Conservation (phyloP, 2,888 invertebrate species). For the Molanna angustata region DNA sequence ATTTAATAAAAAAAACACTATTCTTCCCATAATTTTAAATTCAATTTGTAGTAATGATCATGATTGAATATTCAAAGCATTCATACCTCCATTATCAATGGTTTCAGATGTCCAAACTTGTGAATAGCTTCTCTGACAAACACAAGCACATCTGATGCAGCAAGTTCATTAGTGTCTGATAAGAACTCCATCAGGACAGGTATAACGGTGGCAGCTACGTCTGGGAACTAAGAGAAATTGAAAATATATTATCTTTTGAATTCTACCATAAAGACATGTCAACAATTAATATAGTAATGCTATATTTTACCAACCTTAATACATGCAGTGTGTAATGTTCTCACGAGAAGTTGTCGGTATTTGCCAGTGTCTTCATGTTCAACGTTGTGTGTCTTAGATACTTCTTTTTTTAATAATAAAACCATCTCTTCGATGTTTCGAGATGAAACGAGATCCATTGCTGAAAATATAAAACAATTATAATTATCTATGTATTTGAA, state of each 20-base stretch:
- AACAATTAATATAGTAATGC: too few relatives aligned
- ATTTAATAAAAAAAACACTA: too few relatives aligned
- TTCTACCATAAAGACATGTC: too few relatives aligned
- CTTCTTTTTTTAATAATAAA: slow-evolving; percentile 87
- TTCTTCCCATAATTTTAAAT: too few relatives aligned
- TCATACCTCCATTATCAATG: slow-evolving; percentile 76
- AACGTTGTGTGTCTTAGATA: slow-evolving; percentile 82
- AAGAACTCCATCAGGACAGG: slow-evolving; percentile 94
- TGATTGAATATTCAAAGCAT: too few relatives aligned
- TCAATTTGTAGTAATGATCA: too few relatives aligned
- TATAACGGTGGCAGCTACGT: slow-evolving; percentile 90
- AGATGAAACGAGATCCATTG: slow-evolving; percentile 86
- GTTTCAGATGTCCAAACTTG: slow-evolving; percentile 77
- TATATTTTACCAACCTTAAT: slow-evolving; percentile 70
- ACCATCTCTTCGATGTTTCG: slow-evolving; percentile 96
- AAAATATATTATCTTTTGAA: too few relatives aligned
- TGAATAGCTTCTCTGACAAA: slow-evolving; percentile 97
- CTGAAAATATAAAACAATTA: slow-evolving; percentile 40
- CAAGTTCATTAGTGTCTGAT: slow-evolving; percentile 83
- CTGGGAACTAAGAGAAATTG: slow-evolving; percentile 67
- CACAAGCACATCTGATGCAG: slow-evolving; percentile 90
- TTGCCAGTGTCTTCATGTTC: slow-evolving; percentile 95
- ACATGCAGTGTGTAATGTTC: slow-evolving; percentile 90
- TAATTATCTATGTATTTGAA: not conserved
- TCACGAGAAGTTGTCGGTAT: slow-evolving; percentile 92